phyloP scores from a whole-genome alignment of 2,888 invertebrate genomes.

The Cybosia mesomella region DNA sequence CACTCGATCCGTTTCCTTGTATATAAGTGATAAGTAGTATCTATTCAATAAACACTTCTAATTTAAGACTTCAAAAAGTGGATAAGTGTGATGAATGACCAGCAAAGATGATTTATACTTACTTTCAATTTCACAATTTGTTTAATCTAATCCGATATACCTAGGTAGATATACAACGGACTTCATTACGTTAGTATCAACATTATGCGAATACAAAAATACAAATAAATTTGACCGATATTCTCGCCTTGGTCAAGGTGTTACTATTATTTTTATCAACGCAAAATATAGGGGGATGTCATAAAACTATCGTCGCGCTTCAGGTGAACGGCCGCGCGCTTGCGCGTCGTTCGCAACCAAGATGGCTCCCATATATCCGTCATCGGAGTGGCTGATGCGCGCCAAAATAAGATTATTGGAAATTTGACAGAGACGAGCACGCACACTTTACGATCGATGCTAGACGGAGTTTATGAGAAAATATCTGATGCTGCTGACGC shows the following conservation, averaged over 20 bases:
- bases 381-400: conserved; percentile 83
- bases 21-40: no score
- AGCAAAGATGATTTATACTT: not conserved
- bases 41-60: no score
- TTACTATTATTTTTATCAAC: conserved; percentile 77
- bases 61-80: not conserved
- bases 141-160: not conserved
- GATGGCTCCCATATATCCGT: conserved; percentile 83
- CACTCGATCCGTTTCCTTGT: no score
- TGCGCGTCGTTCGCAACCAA: conserved; percentile 70
- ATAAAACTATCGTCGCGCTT: conserved; percentile 80
- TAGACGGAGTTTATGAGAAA: conserved; percentile 70
- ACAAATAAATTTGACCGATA: conserved; percentile 59
- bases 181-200: not conserved
- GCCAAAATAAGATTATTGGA: conserved; percentile 86
- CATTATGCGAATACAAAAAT: conserved; percentile 26
- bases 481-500: conserved; percentile 75
- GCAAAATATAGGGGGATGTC: conserved; percentile 72
- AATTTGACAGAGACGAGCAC: conserved; percentile 82
- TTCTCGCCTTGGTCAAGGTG: conserved; percentile 74
- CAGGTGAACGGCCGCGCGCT: conserved; percentile 83
- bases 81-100: not conserved
- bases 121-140: not conserved
- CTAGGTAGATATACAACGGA: no score
- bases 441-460: conserved; percentile 76